phyloP scores from a whole-genome alignment of 2,888 invertebrate species.

The Metellina segmentata region DNA sequence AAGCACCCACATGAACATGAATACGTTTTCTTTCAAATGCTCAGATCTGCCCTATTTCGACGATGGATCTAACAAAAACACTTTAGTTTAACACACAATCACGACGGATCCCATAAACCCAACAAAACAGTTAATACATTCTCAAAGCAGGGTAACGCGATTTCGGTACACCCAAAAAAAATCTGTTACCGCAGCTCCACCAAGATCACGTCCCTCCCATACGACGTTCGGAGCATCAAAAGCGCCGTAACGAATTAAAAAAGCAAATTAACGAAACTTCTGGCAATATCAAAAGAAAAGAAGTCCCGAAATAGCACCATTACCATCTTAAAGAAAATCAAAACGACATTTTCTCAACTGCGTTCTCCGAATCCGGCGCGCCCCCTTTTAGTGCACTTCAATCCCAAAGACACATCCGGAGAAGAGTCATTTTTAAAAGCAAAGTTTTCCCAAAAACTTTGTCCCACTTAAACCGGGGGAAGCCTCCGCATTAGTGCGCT shows the following conservation, averaged over 20 bases:
- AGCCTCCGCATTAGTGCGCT: constrained; percentile 63
- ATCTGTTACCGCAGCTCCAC: too few species aligned
- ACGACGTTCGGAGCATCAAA: too few species aligned
- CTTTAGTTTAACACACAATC: too few species aligned
- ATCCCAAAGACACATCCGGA: constrained; percentile 12
- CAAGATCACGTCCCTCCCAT: too few species aligned
- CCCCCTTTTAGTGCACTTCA: constrained; percentile 1
- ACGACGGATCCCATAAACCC: too few species aligned
- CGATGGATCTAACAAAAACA: too few species aligned
- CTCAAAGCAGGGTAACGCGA: too few species aligned
- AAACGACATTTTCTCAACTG: constrained; percentile 18
- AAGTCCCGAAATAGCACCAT: neutral
- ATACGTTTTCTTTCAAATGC: too few species aligned
- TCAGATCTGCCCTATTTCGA: too few species aligned
- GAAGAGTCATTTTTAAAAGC: constrained; percentile 11
- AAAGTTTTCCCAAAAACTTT: constrained; percentile 23
- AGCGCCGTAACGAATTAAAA: neutral
- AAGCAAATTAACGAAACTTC: neutral
- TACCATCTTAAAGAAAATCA: constrained; percentile 8
- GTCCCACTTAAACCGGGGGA: constrained; percentile 25
- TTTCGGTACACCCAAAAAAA: too few species aligned
- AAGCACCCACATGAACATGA: too few species aligned
- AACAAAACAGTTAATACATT: too few species aligned
- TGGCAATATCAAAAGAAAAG: neutral
- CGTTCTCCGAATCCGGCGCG: neutral